Conservation (phyloP, 2,888 invertebrate genomes). For the Rambutsinella grinnellia region DNA sequence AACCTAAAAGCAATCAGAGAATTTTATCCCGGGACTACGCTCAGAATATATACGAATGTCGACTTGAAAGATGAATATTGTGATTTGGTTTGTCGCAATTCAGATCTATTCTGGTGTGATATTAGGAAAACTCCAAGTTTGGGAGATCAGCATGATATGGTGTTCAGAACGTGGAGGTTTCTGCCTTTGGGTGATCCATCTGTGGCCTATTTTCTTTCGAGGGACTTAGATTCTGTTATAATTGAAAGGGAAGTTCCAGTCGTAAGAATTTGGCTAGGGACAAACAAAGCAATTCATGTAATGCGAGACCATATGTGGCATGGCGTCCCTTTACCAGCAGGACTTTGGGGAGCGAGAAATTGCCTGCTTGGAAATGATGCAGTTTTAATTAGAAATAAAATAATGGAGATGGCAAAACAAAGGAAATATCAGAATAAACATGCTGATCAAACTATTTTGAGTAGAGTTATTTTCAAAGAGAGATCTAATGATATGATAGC, state of each 20-base stretch:
- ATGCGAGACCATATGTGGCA: background rate
- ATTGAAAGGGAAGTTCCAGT: background rate
- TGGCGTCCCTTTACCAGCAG: background rate
- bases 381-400: too few species aligned
- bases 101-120: background rate
- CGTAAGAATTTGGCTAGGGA: background rate
- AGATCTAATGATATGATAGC: background rate
- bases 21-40: background rate
- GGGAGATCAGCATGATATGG: background rate
- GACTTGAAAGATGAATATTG: background rate
- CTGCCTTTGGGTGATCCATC: background rate
- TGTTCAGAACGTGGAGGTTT: background rate
- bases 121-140: background rate
- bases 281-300: background rate
- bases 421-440: background rate
- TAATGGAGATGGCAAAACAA: background rate
- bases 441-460: conserved; percentile 1
- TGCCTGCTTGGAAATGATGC: background rate
- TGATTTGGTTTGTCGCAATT: background rate
- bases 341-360: conserved; percentile 4
- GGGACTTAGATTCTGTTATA: background rate
- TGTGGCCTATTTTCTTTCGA: background rate
- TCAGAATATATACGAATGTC: background rate
- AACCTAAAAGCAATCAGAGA: background rate
- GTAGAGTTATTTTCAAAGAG: background rate